Base-by-base conservation (phyloP, 2,888 invertebrate genomes). In the Ophion obscuratus region DNA sequence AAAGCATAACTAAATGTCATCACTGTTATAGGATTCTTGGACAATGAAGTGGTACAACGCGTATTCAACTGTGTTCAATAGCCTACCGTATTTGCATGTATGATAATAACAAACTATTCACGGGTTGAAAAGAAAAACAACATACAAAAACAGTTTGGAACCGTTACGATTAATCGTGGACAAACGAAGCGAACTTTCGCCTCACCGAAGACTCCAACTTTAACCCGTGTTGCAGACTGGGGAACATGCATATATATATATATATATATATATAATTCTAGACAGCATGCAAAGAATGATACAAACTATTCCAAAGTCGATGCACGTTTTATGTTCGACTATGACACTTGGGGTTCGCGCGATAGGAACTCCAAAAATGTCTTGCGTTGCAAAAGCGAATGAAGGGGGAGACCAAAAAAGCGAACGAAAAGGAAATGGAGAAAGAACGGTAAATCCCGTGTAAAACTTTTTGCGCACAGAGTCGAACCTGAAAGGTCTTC, bases 371-470 rank as follows among this genome's bases (percentile, higher is more conserved):
- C 76, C 70, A 74, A 79, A 81, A 79, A 77, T 78, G 86, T 40
- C 71, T 74, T 75, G 57, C 68, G 10, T 62, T 66, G 68, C 53
- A 74, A 68, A 79, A 64, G 66, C 24, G 80, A 74, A 74, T 27
- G 47, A 64, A 73, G 57, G 24, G 67, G 66, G 47, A 24, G 59
- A 53, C 17, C 11, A 68, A 78, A 17, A 53, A 68, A 61, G 11
- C n/a, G 47, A 24, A 61, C 20, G 14, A 44, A 71, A 31, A 66
- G 27, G 17, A 57, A 31, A 77, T 59, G 20, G 57, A 61, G 44
- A 20, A 73, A 64, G 66, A 78, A 81, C 83, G 86, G 83, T 88
- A 87, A 88, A 87, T 88, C 86, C 86, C 75, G 76, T 86, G 81
- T 75, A 86, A 87, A 88, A 88, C 81, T 87, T 88, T 84, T 79